A percentile compares a stretch with the other conserved stretches of the same genome.
Evolutionary conservation across 92 coral and sea anemone genomes (phyloP).

Genomic region (Parazoanthus atlanticus): DNA sequence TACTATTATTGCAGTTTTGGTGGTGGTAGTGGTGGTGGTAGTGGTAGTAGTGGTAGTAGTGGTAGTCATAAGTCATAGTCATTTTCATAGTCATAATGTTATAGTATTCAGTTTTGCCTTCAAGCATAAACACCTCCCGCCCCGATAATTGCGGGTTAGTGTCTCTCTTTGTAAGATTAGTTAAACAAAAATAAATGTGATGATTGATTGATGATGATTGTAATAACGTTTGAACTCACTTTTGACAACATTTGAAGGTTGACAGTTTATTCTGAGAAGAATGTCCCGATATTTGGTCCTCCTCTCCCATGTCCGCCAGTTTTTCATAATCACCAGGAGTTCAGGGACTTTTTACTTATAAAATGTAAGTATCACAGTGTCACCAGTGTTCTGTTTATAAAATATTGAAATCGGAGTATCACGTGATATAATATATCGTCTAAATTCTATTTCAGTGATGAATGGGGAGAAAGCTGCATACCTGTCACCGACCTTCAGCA

Average conservation of each 20-base stretch:
- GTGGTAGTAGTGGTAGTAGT: not conserved
- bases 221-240: not conserved
- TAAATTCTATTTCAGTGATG: slow-evolving; percentile 63
- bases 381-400: not conserved
- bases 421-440: not conserved
- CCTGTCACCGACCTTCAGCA: slow-evolving; percentile 94
- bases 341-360: slow-evolving; percentile 92
- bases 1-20: not conserved
- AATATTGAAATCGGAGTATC: not conserved
- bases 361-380: slow-evolving; percentile 70
- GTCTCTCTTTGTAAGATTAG: no score
- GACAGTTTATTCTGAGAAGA: slow-evolving; percentile 89
- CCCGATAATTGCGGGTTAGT: no score
- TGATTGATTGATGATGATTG: not conserved
- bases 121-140: no score
- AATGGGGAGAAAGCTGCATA: slow-evolving; percentile 98
- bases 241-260: slow-evolving; percentile 58
- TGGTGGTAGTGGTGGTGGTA: not conserved
- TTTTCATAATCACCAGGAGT: slow-evolving; percentile 83
- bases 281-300: slow-evolving; percentile 97
- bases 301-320: slow-evolving; percentile 96
- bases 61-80: no score
- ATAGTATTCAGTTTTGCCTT: no score
- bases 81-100: no score
- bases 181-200: not conserved